Conservation (phyloP, 2,113 vertebrate genomes). For the Craseonycteris thonglongyai region DNA sequence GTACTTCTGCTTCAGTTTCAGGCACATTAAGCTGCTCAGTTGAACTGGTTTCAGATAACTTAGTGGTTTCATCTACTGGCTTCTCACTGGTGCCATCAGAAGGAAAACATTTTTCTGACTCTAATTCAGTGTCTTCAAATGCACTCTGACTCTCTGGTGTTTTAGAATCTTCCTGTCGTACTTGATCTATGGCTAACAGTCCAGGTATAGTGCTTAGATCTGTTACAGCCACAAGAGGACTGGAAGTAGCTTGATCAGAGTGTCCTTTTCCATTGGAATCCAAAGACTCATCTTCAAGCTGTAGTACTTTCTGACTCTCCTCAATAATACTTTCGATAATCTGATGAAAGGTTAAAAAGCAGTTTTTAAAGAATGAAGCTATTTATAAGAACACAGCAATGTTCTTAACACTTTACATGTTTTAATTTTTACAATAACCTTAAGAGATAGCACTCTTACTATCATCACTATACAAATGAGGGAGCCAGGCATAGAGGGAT, state of each 20-base stretch:
- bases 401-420: background rate
- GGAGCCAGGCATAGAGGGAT: background rate
- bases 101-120: conserved; percentile 60
- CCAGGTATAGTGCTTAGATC: conserved; percentile 73
- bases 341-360: conserved; percentile 75
- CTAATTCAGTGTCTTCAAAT: conserved; percentile 59
- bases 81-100: conserved; percentile 61
- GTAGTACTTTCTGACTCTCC: conserved; percentile 90
- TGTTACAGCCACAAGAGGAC: conserved; percentile 65
- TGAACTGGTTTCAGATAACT: conserved; percentile 56
- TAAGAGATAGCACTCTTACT: background rate
- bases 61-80: conserved; percentile 46
- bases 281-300: conserved; percentile 82
- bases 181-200: conserved; percentile 67
- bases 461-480: conserved; percentile 31
- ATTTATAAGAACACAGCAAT: conserved; percentile 36
- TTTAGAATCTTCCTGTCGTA: conserved; percentile 60
- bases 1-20: conserved; percentile 59
- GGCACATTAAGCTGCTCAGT: conserved; percentile 48
- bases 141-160: conserved; percentile 50
- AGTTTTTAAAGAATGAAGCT: conserved; percentile 24
- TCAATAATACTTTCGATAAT: conserved; percentile 99
- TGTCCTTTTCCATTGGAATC: conserved; percentile 63
- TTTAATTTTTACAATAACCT: conserved; percentile 9
- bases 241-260: conserved; percentile 60